Evolutionary conservation across 2,113 vertebrate species (phyloP).

Genomic region (Oreotrochilus melanogaster): DNA sequence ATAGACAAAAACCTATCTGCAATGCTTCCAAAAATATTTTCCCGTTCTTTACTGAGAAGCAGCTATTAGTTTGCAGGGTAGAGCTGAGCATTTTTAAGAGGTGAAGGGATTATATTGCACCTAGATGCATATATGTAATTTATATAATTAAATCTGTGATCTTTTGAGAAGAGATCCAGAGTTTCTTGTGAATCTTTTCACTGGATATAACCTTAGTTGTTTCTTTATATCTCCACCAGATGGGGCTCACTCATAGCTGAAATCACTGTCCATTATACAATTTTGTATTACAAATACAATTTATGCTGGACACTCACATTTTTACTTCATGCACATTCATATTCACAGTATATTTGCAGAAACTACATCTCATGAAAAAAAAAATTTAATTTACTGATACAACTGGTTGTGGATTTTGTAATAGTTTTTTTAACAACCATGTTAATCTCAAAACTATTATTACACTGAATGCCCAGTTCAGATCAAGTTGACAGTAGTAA

Average conservation of each 20-base stretch:
- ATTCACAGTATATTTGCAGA: neutral
- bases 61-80: neutral
- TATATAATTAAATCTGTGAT: neutral
- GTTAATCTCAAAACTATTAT: neutral
- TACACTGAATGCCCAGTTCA: neutral
- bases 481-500: neutral
- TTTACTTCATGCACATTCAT: neutral
- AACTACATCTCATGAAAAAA: neutral
- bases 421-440: neutral
- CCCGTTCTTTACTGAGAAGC: neutral
- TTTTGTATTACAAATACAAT: neutral
- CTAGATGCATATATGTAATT: neutral
- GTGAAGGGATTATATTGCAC: neutral
- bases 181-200: neutral
- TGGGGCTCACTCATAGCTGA: slow-evolving; percentile 76
- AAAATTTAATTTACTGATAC: slow-evolving; percentile 21
- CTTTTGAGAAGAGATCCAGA: neutral
- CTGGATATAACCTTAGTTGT: neutral
- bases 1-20: neutral
- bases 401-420: neutral
- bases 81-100: neutral
- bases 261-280: neutral
- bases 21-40: neutral
- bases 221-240: slow-evolving; percentile 75
- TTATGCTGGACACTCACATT: neutral